Conservation (phyloP, 2,888 invertebrate genomes). For the Calliopum simillimum region DNA sequence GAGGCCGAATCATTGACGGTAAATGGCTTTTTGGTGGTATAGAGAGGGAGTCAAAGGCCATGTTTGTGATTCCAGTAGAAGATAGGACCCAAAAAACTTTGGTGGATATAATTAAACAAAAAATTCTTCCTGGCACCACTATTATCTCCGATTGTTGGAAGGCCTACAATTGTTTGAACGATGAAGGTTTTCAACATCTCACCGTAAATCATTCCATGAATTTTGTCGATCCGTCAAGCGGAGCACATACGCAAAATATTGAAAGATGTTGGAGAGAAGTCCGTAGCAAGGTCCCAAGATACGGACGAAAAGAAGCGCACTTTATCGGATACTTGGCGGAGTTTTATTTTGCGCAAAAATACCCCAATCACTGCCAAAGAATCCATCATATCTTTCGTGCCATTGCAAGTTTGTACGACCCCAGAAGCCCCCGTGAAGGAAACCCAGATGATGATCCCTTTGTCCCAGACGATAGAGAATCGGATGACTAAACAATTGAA, state of each 20-base stretch:
- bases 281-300: not conserved
- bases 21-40: constrained; percentile 4
- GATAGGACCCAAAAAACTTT: not conserved
- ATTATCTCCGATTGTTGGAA: constrained; percentile 19
- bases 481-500: too few relatives aligned
- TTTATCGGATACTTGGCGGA: too few relatives aligned
- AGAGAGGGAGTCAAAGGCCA: not conserved
- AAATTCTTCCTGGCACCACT: not conserved
- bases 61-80: not conserved
- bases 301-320: not conserved
- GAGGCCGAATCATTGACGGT: not conserved
- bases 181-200: not conserved
- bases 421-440: too few relatives aligned
- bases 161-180: not conserved
- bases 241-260: constrained; percentile 3
- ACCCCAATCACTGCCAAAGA: too few relatives aligned
- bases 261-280: not conserved
- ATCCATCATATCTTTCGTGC: too few relatives aligned
- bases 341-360: too few relatives aligned
- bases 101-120: not conserved
- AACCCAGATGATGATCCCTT: too few relatives aligned
- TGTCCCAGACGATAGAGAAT: too few relatives aligned
- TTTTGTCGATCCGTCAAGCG: not conserved
- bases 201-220: not conserved
- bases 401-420: too few relatives aligned